Conservation (phyloP, 2,113 vertebrate genomes). For the Ia io region DNA sequence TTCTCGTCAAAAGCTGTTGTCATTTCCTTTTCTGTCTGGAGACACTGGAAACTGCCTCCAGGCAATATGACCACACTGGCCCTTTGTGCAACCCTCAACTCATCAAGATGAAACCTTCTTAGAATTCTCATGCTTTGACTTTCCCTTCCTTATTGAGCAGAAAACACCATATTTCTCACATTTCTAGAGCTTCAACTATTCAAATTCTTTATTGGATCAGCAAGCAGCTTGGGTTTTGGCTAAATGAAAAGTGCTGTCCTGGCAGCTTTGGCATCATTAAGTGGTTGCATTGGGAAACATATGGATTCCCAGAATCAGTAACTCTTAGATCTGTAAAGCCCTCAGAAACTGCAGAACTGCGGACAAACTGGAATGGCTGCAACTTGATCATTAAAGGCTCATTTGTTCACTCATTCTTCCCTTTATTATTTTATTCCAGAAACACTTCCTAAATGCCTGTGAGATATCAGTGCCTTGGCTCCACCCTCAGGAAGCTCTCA, state of each 20-base stretch:
- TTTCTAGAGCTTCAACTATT: constrained; percentile 29
- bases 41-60: constrained; percentile 18
- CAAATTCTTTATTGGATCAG: background rate
- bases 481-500: background rate
- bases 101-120: constrained; percentile 21
- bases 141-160: background rate
- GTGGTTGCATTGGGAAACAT: background rate
- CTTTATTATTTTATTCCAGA: background rate
- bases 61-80: background rate
- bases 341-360: background rate
- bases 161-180: background rate
- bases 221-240: background rate
- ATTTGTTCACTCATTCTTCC: background rate
- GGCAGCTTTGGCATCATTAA: background rate
- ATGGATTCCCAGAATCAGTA: background rate
- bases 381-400: background rate
- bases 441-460: background rate
- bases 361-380: background rate
- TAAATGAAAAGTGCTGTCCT: background rate
- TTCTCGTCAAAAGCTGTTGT: constrained; percentile 41
- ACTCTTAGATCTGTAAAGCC: background rate
- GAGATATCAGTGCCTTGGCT: background rate
- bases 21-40: constrained; percentile 54
- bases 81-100: background rate
- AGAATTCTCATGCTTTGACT: background rate